Percentiles rank a stretch among this genome's conserved stretches.
phyloP scores from a whole-genome alignment of 2,888 invertebrate genomes.

The Conus canariensis region DNA sequence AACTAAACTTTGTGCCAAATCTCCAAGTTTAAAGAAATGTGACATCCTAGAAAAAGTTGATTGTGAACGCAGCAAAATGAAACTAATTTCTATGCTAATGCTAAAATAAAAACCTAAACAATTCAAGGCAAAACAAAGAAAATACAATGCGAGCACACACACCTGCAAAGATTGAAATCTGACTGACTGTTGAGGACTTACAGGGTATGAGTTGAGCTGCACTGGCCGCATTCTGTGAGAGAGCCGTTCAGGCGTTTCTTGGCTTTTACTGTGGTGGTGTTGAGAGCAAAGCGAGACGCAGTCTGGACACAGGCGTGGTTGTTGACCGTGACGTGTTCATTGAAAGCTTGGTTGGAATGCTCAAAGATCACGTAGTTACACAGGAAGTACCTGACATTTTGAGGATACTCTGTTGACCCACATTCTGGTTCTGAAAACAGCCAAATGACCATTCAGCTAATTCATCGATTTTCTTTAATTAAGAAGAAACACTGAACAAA shows the following conservation, averaged over 20 bases:
- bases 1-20: too few relatives aligned
- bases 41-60: too few relatives aligned
- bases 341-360: constrained; percentile 21
- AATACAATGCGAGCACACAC: too few relatives aligned
- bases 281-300: constrained; percentile 46
- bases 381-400: constrained; percentile 39
- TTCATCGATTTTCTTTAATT: too few relatives aligned
- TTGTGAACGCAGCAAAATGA: too few relatives aligned
- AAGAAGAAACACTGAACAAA: background rate
- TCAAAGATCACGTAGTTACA: constrained; percentile 43
- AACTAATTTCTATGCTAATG: too few relatives aligned
- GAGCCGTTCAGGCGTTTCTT: constrained; percentile 41
- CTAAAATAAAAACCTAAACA: too few relatives aligned
- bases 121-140: too few relatives aligned
- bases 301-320: constrained; percentile 48
- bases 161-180: too few relatives aligned
- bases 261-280: constrained; percentile 42
- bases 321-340: constrained; percentile 36
- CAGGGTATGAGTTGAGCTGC: constrained; percentile 39
- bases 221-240: constrained; percentile 44
- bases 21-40: too few relatives aligned
- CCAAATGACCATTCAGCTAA: background rate
- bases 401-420: constrained; percentile 22
- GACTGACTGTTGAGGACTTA: constrained; percentile 29
- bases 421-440: background rate